Percentiles rank a stretch among this genome's conserved stretches.
Conservation (phyloP, 1,140 invertebrate genomes). For the Achroia grisella region DNA sequence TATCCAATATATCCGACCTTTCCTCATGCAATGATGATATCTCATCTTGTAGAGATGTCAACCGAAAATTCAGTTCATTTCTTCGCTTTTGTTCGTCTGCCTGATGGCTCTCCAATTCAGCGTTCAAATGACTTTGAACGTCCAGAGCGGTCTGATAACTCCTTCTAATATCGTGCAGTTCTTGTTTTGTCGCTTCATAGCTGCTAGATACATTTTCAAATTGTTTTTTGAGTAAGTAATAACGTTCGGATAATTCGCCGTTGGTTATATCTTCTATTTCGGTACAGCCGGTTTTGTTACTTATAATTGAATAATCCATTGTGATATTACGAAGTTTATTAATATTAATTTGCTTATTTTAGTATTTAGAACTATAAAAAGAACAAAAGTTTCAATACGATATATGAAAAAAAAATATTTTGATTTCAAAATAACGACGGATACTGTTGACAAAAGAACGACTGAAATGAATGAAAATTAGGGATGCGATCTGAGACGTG, state of each 20-base stretch:
- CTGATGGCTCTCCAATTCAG: constrained; percentile 60
- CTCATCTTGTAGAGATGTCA: constrained; percentile 50
- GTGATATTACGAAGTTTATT: neutral
- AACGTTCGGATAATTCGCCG: constrained; percentile 52
- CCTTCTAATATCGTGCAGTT: constrained; percentile 55
- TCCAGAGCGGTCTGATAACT: constrained; percentile 63
- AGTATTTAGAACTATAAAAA: neutral
- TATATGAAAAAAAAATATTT: too few species aligned
- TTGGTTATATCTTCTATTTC: constrained; percentile 49
- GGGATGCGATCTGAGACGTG: too few species aligned
- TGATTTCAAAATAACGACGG: too few species aligned
- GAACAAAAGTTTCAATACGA: too few species aligned
- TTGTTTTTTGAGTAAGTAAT: constrained; percentile 60
- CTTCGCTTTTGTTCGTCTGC: constrained; percentile 43
- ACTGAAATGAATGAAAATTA: too few species aligned
- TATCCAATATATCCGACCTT: constrained; percentile 31
- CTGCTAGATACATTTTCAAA: constrained; percentile 47
- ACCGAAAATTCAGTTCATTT: constrained; percentile 38
- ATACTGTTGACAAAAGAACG: too few species aligned
- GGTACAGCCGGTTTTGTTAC: constrained; percentile 54
- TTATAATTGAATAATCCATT: constrained; percentile 64
- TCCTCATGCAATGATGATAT: constrained; percentile 44
- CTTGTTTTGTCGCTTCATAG: constrained; percentile 60
- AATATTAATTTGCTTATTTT: too few species aligned
- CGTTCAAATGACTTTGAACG: constrained; percentile 56